Base-by-base conservation (phyloP, 2,888 invertebrate genomes). In the Cosmia trapezina region DNA sequence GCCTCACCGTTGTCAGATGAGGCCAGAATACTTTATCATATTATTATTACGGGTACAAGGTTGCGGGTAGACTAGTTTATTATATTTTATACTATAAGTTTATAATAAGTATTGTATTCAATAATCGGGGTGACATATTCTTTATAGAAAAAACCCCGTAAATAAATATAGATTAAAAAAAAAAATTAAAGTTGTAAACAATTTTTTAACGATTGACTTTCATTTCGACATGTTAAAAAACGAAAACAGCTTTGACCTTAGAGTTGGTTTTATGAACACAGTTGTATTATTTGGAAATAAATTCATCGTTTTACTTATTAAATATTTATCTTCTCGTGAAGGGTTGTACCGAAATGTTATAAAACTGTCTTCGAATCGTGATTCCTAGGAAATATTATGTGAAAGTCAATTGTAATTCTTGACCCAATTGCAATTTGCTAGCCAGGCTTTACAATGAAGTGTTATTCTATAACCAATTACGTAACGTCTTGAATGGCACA, bases 391-490 rank as follows among this genome's bases (percentile, higher is more conserved):
- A 61, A 54, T 61, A 73, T 51, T 53, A 47, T 11, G n/a, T 51
- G 37, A 28, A 12, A 33, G 33, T 41, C 68, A n/a, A 47, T 41
- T 66, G 43, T 59, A 47, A 67, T 59, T 65, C 8, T 56, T 59
- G 57, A 69, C 57, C 51, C 49, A 56, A 51, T 71, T 71, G 45
- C 14, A 70, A 51, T 62, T 62, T 47, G 5, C 17, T 51, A 63
- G 41, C 56, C 14, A 78, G 45, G 41, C 51, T 17, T 41, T 41
- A 60, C 64, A 71, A 51, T 70, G 17, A 56, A 60, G 9, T 37
- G 12, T 51, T 37, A 53, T 51, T 77, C 19, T 41, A 41, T 37
- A 71, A 56, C 51, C 53, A 71, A 56, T 75, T 49, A 64, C 51
- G 51, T 41, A 61, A 78, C 19, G 14, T 49, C 17, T 71, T 53